Evolutionary conservation across 1,140 invertebrate genomes (phyloP).

Genomic region (Panulirus ornatus): DNA sequence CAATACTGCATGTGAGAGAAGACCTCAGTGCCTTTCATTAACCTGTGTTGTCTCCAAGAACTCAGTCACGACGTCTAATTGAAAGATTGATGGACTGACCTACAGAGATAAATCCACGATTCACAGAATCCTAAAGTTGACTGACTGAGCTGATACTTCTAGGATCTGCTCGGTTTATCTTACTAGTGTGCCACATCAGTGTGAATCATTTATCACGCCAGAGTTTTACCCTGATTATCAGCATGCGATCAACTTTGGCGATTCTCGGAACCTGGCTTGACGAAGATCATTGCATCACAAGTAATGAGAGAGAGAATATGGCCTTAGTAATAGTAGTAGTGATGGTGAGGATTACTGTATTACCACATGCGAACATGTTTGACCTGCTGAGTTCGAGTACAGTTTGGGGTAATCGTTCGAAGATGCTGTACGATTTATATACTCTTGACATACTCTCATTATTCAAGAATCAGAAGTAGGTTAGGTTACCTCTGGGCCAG

Average conservation of each 20-base stretch:
- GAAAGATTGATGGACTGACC: conserved; percentile 35
- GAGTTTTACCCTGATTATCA: neutral
- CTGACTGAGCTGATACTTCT: conserved; percentile 25
- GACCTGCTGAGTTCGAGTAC: neutral
- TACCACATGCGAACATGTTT: neutral
- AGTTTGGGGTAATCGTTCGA: neutral
- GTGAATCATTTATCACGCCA: neutral
- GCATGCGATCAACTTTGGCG: neutral
- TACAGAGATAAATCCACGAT: conserved; percentile 23
- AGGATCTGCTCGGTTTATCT: neutral
- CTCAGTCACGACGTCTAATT: conserved; percentile 37
- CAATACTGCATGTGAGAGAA: no score
- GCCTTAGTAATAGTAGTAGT: neutral
- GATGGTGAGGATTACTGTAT: neutral
- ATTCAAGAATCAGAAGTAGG: neutral
- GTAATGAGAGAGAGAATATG: neutral
- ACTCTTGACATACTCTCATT: no score
- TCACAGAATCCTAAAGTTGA: conserved; percentile 21
- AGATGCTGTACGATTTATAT: neutral
- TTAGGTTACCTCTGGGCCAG: no score
- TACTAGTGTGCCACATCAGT: neutral
- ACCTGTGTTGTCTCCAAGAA: conserved; percentile 23
- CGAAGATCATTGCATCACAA: neutral
- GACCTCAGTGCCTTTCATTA: no score
- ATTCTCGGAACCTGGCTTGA: neutral